A percentile compares a stretch with the other conserved stretches of the same genome.
Evolutionary conservation across 2,888 invertebrate genomes (phyloP).

Genomic region (Creontiades dilutus): DNA sequence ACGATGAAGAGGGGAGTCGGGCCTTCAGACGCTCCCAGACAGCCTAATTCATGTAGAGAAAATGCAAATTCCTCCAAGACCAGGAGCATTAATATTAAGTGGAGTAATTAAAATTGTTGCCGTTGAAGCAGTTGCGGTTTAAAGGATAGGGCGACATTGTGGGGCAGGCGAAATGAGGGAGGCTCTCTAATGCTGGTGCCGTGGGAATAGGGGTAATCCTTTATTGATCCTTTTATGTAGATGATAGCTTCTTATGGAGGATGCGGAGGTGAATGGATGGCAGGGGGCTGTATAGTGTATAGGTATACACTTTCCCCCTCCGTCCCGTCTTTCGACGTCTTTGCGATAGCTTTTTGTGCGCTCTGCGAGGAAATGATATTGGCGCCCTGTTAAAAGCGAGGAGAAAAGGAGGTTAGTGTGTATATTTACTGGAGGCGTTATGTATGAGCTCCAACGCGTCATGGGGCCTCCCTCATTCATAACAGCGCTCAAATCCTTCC

Average conservation of each 20-base stretch:
- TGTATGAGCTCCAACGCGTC: neutral
- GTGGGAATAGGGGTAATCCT: neutral
- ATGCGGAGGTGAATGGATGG: slow-evolving; percentile 8
- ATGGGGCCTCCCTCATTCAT: neutral
- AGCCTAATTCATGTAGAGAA: slow-evolving; percentile 60
- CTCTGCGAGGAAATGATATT: neutral
- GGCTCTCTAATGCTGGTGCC: slow-evolving; percentile 17
- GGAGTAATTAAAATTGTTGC: slow-evolving; percentile 62
- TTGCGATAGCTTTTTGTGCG: slow-evolving; percentile 4
- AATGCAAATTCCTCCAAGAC: slow-evolving; percentile 47
- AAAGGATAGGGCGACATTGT: slow-evolving; percentile 47
- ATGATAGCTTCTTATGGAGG: slow-evolving; percentile 32
- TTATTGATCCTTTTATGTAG: slow-evolving; percentile 42
- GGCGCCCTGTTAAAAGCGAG: slow-evolving; percentile 15
- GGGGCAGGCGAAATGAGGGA: slow-evolving; percentile 18
- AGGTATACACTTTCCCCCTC: neutral
- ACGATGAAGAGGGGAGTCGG: slow-evolving; percentile 13
- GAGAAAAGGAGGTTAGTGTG: slow-evolving; percentile 33
- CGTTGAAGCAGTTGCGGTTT: slow-evolving; percentile 44
- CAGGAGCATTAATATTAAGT: slow-evolving; percentile 52
- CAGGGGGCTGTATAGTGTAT: neutral
- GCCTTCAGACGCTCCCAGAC: neutral
- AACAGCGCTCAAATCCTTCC: too few relatives aligned
- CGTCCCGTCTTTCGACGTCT: neutral
- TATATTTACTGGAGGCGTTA: neutral